These are phyloP conservation scores for Ctenomys sociabilis DNA, from an alignment of 2,113 vertebrate genomes.

Conservation along the genomic window DNA sequence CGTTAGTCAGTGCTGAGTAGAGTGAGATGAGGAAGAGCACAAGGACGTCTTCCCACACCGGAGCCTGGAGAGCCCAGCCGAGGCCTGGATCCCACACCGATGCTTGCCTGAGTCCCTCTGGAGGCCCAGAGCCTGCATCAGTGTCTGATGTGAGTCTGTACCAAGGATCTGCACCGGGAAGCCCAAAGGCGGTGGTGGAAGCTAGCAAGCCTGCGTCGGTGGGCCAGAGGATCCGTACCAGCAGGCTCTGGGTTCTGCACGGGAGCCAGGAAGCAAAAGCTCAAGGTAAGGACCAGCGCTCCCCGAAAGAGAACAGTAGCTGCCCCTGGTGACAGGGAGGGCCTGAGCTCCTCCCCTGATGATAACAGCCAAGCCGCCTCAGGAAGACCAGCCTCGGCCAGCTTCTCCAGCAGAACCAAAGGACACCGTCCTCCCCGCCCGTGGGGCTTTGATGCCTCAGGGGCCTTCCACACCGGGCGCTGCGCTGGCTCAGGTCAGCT, in stretches of 20 bases:
- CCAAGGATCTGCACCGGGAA: not conserved
- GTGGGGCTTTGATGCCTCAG: not conserved
- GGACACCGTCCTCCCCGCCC: not conserved
- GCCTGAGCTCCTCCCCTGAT: not conserved
- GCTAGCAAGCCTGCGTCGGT: not conserved
- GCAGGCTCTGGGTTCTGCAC: not conserved
- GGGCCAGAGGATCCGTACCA: not conserved
- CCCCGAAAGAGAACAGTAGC: not conserved
- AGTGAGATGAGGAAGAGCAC: not conserved
- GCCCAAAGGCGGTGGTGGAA: not conserved
- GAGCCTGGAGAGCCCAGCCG: not conserved
- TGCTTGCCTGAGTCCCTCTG: not conserved
- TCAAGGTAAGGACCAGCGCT: not conserved
- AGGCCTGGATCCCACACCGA: not conserved
- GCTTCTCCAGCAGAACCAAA: not conserved
- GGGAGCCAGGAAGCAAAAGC: not conserved
- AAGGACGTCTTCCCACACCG: not conserved
- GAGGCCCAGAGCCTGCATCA: not conserved
- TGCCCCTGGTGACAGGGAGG: not conserved
- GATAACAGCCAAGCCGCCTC: not conserved
- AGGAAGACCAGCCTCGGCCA: not conserved
- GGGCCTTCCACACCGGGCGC: not conserved
- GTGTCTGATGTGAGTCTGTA: fast-evolving
- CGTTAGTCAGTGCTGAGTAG: not conserved
- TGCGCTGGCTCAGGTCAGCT: not conserved